A percentile compares a stretch with the other conserved stretches of the same genome.
Conservation (phyloP, 2,888 invertebrate species). For the Exephanes ischioxanthus region DNA sequence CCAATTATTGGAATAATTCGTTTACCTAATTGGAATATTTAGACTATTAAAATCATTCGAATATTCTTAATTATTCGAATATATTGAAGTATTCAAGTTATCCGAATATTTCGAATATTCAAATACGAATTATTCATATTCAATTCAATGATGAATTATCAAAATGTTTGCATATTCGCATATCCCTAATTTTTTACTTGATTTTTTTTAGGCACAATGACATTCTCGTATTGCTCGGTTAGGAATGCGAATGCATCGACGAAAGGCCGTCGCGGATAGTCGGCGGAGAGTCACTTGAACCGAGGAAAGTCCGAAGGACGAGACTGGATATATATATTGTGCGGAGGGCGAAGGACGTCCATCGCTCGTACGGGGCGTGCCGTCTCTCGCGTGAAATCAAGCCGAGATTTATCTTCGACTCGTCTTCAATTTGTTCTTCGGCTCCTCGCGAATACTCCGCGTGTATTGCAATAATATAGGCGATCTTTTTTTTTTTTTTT, state of each 20-base stretch:
- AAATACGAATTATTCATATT: too few species aligned
- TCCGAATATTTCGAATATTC: too few species aligned
- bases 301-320: constrained; percentile 49
- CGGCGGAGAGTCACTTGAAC: constrained; percentile 24
- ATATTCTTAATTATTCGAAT: too few species aligned
- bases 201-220: constrained; percentile 9
- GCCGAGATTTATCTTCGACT: constrained; percentile 77
- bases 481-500: constrained; percentile 30
- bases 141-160: too few species aligned
- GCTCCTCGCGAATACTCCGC: constrained; percentile 62
- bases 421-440: constrained; percentile 75
- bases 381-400: constrained; percentile 72
- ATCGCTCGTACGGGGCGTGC: constrained; percentile 45
- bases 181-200: too few species aligned
- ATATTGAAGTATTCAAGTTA: too few species aligned
- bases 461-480: constrained; percentile 59
- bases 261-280: background rate
- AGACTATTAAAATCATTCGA: too few species aligned
- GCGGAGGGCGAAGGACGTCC: constrained; percentile 38
- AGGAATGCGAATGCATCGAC: constrained; percentile 25
- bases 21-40: too few species aligned
- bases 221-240: constrained; percentile 37
- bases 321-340: constrained; percentile 12
- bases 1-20: too few species aligned
- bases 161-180: too few species aligned